Base-by-base conservation (phyloP, 2,113 vertebrate species). In the Rhabdornis inornatus region DNA sequence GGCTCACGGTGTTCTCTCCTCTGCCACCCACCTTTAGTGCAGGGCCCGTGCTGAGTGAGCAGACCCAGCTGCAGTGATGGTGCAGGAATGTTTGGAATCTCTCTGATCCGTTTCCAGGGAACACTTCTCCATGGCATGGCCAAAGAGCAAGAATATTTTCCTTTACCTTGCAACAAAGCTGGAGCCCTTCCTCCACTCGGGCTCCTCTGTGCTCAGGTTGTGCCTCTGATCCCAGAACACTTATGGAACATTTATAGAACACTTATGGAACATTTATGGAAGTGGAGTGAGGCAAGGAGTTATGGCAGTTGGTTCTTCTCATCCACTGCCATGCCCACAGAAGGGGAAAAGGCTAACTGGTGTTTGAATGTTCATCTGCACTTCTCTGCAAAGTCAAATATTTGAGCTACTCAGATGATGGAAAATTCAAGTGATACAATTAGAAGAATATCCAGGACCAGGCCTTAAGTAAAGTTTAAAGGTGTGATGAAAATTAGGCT, bases 61-160 rank as follows among this genome's bases (percentile, higher is more conserved):
- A 87, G 35, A 83, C 6, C 31, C 82, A 72, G 65, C 71, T 12
- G 0, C 22, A 17, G 57, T 24, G 87, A 17, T 24, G 88, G 17
- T 17, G 25, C 23, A 68, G 76, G 61, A 96, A 96, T 85, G 55
- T 33, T 30, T 85, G 94, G 92, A 97, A 94, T 96, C 76, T 79
- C 90, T 93, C 28, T 89, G 88, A 89, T 95, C 42, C 77, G 6
- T 68, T 93, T 95, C 97, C 94, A 95, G 72, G 75, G 92, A 94
- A 66, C 49, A 28, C 86, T 92, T 91, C 94, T 69, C 65, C 28
- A 27, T 13, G 55, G 60, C 66, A 68, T 33, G 57, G 71, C 81
- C 80, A 53, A 45, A 0, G 5, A 63, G 33, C 53, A 75, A 44
- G 75, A 39, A 89, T 89, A 15, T 55, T 76, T 71, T 76, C 37